Evolutionary conservation across 2,797 vertebrate species (phyloP), one percentile per base, ranked within the genome.

Genomic region (Aplochiton taeniatus): DNA sequence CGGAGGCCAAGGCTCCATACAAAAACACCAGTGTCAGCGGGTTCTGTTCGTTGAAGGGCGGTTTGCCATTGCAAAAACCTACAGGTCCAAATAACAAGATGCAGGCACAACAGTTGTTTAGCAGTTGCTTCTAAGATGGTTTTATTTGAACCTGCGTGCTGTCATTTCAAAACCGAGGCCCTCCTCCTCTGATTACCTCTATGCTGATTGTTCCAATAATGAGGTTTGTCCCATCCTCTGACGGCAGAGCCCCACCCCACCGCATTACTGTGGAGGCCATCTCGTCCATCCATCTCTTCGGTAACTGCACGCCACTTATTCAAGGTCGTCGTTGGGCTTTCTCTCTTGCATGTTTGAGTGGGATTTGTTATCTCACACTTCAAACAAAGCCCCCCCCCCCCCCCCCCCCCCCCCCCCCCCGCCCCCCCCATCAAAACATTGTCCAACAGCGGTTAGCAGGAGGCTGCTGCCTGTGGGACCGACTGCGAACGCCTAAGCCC

Each of bases 281-380:
- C 61, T 14, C 14, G 17, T 53, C 59, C 20, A 44, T 66, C 53
- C 46, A 14, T 78, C 10, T 72, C 72, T 54, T 12, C 8, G 54
- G 54, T 63, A 61, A 83, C 85, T 85, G 84, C 86, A 88, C 83
- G 83, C 81, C 72, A 85, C 80, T 77, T 16, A 62, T 71, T 68
- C 41, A 14, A 20, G 55, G 52, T 57, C 72, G 63, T 53, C 78
- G 66, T 73, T 77, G 76, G 74, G 79, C 45, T 31, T 17, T 52
- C 46, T 49, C 59, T 12, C 16, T 46, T 4, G 12, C 48, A 31
- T 60, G 66, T 82, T 52, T 77, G 49, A 80, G 87, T 65, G 79
- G 44, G 19, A 17, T 69, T 66, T 70, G 69, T 88, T 81, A 89
- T 89, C 88, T 81, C 58, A 66, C 68, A 84, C 83, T 88, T 89